phyloP scores from a whole-genome alignment of 2,113 vertebrate genomes.

The Terrapene triunguis region DNA sequence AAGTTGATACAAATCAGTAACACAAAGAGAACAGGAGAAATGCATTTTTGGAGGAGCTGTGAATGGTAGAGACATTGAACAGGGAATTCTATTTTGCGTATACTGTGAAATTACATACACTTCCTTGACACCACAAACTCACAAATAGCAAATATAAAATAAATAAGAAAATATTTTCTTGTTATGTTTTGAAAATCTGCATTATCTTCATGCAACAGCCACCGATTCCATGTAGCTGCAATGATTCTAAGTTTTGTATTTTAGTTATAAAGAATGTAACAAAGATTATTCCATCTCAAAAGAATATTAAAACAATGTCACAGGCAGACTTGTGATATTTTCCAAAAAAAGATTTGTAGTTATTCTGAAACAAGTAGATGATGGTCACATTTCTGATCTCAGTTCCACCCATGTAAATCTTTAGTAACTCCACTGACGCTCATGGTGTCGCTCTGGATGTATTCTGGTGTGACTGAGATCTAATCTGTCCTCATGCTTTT shows the following conservation, averaged over 20 bases:
- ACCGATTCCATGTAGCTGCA: not conserved
- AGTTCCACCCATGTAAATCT: not conserved
- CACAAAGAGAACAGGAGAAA: not conserved
- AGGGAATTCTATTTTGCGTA: not conserved
- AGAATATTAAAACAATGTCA: constrained; percentile 23
- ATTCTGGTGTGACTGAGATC: not conserved
- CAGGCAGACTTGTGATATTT: not conserved
- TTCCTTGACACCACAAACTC: not conserved
- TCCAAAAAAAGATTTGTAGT: not conserved
- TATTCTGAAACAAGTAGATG: not conserved
- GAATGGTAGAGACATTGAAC: not conserved
- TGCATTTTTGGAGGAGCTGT: constrained; percentile 4
- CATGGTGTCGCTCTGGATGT: not conserved
- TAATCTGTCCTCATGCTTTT: not conserved
- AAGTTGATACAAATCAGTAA: not conserved
- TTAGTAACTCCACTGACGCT: not conserved
- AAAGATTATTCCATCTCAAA: not conserved
- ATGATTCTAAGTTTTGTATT: constrained; percentile 6
- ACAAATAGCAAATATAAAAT: not conserved
- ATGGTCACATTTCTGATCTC: not conserved
- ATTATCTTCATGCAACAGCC: not conserved
- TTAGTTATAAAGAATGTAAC: not conserved
- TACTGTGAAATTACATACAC: not conserved
- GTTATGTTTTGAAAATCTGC: not conserved
- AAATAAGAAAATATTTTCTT: not conserved